These are phyloP conservation scores for Mactra quadrangularis DNA, from an alignment of 1,140 invertebrate genomes.

Conservation along the genomic window DNA sequence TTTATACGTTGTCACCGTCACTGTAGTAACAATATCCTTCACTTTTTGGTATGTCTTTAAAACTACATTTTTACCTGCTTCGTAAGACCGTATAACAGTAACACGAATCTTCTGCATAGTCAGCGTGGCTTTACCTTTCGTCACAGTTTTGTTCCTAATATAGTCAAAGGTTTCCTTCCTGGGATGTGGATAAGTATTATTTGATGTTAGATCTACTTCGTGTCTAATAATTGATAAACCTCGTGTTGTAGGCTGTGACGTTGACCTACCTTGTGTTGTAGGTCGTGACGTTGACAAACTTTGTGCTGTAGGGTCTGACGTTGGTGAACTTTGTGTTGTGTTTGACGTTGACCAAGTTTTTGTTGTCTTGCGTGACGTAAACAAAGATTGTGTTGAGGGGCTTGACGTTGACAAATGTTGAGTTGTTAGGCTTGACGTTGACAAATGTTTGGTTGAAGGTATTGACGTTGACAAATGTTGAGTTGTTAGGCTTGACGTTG, in stretches of 20 bases:
- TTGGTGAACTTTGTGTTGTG: too few relatives aligned
- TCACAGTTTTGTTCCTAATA: constrained; percentile 21
- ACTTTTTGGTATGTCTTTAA: constrained; percentile 51
- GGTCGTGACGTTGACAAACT: background rate
- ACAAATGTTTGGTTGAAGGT: too few relatives aligned
- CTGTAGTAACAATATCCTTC: constrained; percentile 40
- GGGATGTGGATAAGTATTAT: constrained; percentile 52
- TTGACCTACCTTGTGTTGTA: background rate
- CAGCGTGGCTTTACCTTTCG: constrained; percentile 26
- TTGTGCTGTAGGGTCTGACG: too few relatives aligned
- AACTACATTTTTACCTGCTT: constrained; percentile 34
- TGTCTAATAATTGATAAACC: constrained; percentile 9
- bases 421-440: too few relatives aligned
- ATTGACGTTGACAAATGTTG: too few relatives aligned
- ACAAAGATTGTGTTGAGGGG: too few relatives aligned
- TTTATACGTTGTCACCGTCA: constrained; percentile 38
- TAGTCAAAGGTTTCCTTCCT: constrained; percentile 55
- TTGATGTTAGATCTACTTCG: constrained; percentile 28
- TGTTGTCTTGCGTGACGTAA: too few relatives aligned
- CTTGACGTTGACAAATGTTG: too few relatives aligned
- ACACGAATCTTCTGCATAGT: constrained; percentile 44
- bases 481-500: too few relatives aligned
- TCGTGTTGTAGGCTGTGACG: background rate
- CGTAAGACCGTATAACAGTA: constrained; percentile 41
- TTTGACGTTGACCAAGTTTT: too few relatives aligned